Base-by-base conservation (phyloP, 2,888 invertebrate species). In the Oscheius sp. region DNA sequence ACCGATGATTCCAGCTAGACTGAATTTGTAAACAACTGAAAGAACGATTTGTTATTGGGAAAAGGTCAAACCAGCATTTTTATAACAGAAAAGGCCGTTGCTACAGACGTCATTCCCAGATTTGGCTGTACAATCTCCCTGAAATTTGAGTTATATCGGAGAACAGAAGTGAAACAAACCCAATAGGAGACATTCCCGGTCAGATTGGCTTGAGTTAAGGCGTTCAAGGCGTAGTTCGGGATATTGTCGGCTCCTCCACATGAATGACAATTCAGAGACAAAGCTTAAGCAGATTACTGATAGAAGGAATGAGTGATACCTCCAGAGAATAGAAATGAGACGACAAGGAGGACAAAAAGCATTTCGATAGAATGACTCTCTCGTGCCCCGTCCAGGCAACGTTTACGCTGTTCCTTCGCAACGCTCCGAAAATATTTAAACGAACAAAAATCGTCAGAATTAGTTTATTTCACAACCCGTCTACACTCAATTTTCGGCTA, bases 21-120 rank as follows among this genome's bases (percentile, higher is more conserved):
- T 55, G 55, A 55, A 55, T 17, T 55, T 55, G 34, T 55, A 33
- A 15, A 55, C 55, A 5, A 52, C 52, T 52, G 29, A 52, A 52
- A 42, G 20, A 17, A 10, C n/a, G 12, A 17, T 3, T 15, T 0
- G 1, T 10, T 17, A 20, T 29, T 6, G 15, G 15, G 15, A 48
- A 20, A 20, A 12, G n/a, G 52, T 12, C 52, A 27, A 29, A 52
- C 37, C 20, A 34, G 55, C 55, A n/a, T 55, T 33, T 34, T 55
- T 55, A 4, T 34, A 33, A 17, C 55, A 55, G 55, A 34, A 55
- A 15, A 25, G 25, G 17, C 17, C 17, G n/a, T n/a, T n/a, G 23
- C 17, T 34, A 12, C 55, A 55, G 37, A 33, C 31, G 12, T 34
- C 33, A 8, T 17, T n/a, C 23, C 55, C 55, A 17, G 33, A 17